Evolutionary conservation across 2,888 invertebrate genomes (phyloP), one percentile per base, ranked within the genome.

Genomic region (Stegana nigrithorax): DNA sequence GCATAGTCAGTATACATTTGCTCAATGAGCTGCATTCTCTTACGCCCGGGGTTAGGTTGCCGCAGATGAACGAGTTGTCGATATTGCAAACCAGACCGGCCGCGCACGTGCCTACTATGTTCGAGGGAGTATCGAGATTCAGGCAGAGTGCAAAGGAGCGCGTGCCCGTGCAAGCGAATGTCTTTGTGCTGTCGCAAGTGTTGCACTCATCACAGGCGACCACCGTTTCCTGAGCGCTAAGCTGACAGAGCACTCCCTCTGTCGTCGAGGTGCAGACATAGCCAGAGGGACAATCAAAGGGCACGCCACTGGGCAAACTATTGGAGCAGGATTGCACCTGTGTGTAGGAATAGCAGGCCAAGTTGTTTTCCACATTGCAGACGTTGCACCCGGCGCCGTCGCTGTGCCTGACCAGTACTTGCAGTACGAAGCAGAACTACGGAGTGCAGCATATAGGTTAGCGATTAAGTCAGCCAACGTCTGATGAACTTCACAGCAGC

Each of bases 101-200:
- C 19, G 62, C 67, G 68, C 82, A 82, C 29, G 42, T 70, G 19
- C 75, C 77, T 6, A 17, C 36, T 4, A 76, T 69, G 8, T 60
- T 29, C 4, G 73, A 72, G 0, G 72, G 69, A 23, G 60, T 62
- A 6, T 45, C 47, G 4, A 70, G 69, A 26, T 82, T 81, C 58
- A 80, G 65, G 51, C 82, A 82, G 12, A 83, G 68, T 0, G 80
- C 73, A 44, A 76, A 82, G 7, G 67, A 75, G 29, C 44, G 65
- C 10, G 68, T 62, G 4, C 75, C 72, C 2, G 79, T 82, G 62
- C 82, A 82, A 59, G 82, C 82, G 44, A 82, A 82, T 0, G 73
- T 74, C 1, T 57, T 27, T 17, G 44, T 73, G 0, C 56, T 32
- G 56, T 81, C 75, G 53, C 82, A 82, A 60, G 53, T 73, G 64